Conservation (phyloP, 2,888 invertebrate genomes). For the Mythimna lalbum region DNA sequence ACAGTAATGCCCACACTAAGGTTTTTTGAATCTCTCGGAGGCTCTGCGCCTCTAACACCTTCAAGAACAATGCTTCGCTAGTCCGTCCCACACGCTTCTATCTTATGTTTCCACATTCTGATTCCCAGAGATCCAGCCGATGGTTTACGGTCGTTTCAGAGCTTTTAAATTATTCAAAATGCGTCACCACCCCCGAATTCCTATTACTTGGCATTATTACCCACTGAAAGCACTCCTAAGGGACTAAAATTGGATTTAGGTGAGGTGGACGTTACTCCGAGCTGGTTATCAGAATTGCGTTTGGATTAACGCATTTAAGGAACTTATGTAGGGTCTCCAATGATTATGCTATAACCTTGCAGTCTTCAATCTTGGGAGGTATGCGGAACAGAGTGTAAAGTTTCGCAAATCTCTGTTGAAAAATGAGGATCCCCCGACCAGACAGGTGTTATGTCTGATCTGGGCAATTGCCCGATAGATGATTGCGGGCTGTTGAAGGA, state of each 20-base stretch:
- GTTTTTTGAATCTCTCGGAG: no score
- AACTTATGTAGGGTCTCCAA: background rate
- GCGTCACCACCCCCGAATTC: conserved; percentile 56
- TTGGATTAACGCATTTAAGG: conserved; percentile 21
- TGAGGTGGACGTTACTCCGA: conserved; percentile 19
- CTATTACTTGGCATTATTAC: conserved; percentile 57
- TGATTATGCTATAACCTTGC: background rate
- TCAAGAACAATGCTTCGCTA: background rate
- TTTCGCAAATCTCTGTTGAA: no score
- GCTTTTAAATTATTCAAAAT: conserved; percentile 63
- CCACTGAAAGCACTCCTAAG: conserved; percentile 48
- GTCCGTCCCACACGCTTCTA: background rate
- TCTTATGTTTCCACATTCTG: conserved; percentile 32
- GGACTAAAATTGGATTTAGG: conserved; percentile 57
- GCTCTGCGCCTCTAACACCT: no score
- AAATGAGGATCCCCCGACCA: no score
- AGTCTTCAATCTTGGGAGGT: no score
- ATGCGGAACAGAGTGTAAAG: no score
- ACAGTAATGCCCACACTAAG: no score
- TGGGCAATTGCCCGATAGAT: no score
- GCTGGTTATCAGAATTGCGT: conserved; percentile 26
- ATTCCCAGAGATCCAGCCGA: conserved; percentile 20
- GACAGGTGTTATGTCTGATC: no score
- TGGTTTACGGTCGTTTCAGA: conserved; percentile 45
- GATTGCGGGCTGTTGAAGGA: no score